A percentile compares a stretch with the other conserved stretches of the same genome.
These are phyloP conservation scores for Lagopus muta DNA, from an alignment of 2,113 vertebrate species.

Conservation along the genomic window DNA sequence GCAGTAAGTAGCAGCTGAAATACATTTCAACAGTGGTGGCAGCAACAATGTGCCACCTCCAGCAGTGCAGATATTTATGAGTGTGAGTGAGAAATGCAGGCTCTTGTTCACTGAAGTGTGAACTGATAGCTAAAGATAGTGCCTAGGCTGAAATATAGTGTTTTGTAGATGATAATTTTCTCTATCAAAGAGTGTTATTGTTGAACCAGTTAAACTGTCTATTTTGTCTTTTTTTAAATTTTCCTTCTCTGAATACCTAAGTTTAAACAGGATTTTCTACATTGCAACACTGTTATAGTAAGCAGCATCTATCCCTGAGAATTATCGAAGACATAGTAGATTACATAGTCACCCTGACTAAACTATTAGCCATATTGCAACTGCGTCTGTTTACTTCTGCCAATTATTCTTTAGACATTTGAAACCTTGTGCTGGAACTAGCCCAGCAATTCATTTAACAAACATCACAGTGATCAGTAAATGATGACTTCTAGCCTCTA, in stretches of 20 bases:
- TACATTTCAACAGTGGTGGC: no score
- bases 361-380: neutral
- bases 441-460: neutral
- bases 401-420: neutral
- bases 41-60: no score
- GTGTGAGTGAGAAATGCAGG: no score
- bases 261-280: neutral
- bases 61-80: no score
- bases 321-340: neutral
- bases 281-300: neutral
- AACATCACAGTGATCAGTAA: neutral
- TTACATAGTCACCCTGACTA: neutral
- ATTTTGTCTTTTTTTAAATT: neutral
- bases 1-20: no score
- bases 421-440: neutral
- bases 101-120: no score
- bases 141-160: no score
- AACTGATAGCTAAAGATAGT: no score
- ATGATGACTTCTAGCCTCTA: neutral
- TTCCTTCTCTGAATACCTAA: neutral
- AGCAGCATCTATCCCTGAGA: neutral
- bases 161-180: no score
- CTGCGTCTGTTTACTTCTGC: neutral
- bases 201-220: neutral
- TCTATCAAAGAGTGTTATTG: no score